Base-by-base conservation (phyloP, 1,140 invertebrate species). In the Vollenhovia emeryi region DNA sequence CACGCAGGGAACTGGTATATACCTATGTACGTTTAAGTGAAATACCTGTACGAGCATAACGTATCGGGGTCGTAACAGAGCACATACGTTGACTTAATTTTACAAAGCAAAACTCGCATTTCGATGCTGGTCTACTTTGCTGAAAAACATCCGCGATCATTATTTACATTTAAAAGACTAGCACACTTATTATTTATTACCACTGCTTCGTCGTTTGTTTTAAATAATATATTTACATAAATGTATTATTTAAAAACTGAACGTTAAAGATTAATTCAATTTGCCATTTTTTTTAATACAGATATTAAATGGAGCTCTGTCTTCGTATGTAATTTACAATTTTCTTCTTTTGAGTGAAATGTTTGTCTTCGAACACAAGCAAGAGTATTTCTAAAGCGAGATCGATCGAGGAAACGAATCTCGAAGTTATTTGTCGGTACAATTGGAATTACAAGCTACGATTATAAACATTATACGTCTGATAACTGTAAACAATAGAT, bases 11-110 rank as follows among this genome's bases (percentile, higher is more conserved):
- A 60, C 82, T 48, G 21, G 83, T 59, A 71, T 36, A 80, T 68
- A 71, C 60, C 89, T 59, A 71, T 36, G 76, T 68, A 71, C 60
- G 89, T 89, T 82, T 85, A 43, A 89, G 24, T 33, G n/a, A 66
- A 64, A 73, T 40, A 75, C n/a, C 62, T 69, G 64, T 76, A 57
- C 27, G 30, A 30, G 15, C 27, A n/a, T 50, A 15, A 36, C 30
- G 18, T 84, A 88, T 88, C 88, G 87, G 64, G 52, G 43, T 21
- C 40, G 24, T 45, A 73, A 88, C 79, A 73, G n/a, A 27, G 48
- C 18, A 33, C 27, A 6, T 45, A n/a, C 3, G 69, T 85, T 75
- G 40, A 69, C 66, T 85, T 68, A 64, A 86, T 85, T 91, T 89
- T 52, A 75, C 64, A n/a, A 76, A 73, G 18, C 8, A 50, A 40